Conservation (phyloP, 2,797 vertebrate species). For the Sebastes hubbsi region DNA sequence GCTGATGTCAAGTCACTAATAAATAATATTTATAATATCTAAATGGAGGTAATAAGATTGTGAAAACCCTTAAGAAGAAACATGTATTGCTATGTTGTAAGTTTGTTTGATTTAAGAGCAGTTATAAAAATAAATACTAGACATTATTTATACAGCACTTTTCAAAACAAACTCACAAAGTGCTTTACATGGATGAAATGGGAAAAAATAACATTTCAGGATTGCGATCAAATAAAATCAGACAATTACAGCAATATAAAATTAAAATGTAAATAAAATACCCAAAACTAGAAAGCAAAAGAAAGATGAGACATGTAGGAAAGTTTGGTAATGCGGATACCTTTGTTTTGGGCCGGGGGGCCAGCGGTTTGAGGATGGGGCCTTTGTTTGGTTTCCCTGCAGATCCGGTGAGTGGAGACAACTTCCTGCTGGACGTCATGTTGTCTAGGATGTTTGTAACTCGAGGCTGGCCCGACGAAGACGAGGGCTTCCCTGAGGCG, state of each 20-base stretch:
- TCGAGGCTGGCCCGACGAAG: constrained; percentile 69
- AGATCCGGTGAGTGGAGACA: constrained; percentile 49
- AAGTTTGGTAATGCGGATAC: constrained; percentile 14
- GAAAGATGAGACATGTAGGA: background rate
- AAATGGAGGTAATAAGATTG: background rate
- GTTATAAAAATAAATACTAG: background rate
- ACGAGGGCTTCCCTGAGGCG: constrained; percentile 78
- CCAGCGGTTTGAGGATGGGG: constrained; percentile 90
- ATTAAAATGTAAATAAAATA: background rate
- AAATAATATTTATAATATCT: background rate
- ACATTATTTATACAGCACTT: no score
- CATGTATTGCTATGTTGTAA: background rate
- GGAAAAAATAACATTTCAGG: background rate
- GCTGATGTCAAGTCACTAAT: background rate
- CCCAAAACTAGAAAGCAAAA: no score
- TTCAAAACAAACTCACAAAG: background rate
- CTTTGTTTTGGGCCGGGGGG: constrained; percentile 88
- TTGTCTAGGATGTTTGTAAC: constrained; percentile 88
- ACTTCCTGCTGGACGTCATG: constrained; percentile 87
- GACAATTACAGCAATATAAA: background rate
- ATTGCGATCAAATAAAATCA: background rate
- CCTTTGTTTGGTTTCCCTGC: constrained; percentile 76
- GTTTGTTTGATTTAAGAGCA: background rate
- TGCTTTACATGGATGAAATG: background rate
- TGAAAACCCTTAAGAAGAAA: background rate